Percentiles rank a stretch among this genome's conserved stretches.
Evolutionary conservation across 2,113 vertebrate species (phyloP).

Genomic region (Chionis minor): DNA sequence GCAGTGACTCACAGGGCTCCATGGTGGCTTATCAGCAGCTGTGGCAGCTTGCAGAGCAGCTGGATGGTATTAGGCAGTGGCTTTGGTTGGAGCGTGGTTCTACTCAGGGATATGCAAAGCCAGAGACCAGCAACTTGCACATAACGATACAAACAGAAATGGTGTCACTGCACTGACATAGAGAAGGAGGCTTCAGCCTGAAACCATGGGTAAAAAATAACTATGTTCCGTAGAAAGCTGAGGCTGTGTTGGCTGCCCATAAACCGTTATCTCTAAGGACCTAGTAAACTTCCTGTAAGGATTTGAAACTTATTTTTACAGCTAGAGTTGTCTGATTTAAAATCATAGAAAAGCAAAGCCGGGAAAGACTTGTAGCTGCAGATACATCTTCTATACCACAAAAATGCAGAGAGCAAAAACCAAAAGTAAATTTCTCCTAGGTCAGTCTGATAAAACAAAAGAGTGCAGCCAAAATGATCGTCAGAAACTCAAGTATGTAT

Average conservation of each 20-base stretch:
- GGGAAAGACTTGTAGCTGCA: neutral
- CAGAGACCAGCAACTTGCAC: neutral
- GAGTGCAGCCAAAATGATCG: neutral
- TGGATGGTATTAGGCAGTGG: neutral
- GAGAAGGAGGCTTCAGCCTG: neutral
- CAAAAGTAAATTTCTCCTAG: neutral
- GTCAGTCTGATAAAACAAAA: neutral
- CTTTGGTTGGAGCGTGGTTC: neutral
- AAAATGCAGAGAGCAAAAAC: neutral
- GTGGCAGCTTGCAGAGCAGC: neutral
- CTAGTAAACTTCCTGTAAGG: neutral
- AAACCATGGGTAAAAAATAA: neutral
- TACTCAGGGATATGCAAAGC: neutral
- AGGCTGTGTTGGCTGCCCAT: neutral
- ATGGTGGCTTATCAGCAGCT: neutral
- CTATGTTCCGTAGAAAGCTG: neutral
- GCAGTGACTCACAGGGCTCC: neutral
- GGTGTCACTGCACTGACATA: neutral
- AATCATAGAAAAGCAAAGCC: neutral
- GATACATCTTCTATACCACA: neutral
- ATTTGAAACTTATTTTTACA: constrained; percentile 6
- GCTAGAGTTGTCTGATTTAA: neutral
- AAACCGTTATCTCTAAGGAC: neutral
- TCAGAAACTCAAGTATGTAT: neutral
- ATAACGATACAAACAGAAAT: rapidly evolving